Base-by-base conservation (phyloP, 2,797 vertebrate species). In the Notoglanidium macrostoma region DNA sequence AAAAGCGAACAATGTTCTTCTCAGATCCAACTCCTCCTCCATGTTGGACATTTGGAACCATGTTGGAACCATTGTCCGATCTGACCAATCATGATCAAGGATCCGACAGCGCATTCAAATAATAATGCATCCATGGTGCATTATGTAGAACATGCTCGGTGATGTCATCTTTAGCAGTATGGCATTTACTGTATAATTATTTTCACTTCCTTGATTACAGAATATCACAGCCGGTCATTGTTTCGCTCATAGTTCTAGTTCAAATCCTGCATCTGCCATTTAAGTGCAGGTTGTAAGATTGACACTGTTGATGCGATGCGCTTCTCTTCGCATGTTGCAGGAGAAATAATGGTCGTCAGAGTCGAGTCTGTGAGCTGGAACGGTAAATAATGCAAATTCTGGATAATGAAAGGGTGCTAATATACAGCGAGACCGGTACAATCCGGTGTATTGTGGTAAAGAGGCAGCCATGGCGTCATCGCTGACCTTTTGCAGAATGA, bases 401-500 rank as follows among this genome's bases (percentile, higher is more conserved):
- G 49, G n/a, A 54, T 76, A 29, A 73, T 40, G 68, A 40, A 72
- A 49, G 26, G 10, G 19, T 23, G 21, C 35, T 11, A 23, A 72
- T 72, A 44, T 3, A 49, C 44, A n/a, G 72, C 0, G 12, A 74
- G 26, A 26, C 44, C 72, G 8, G 7, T 29, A 9, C 77, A 23
- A 21, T 10, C 23, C 40, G 5, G 40, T 46, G 15, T n/a, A 14
- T 21, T 76, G 46, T 29, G 26, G 26, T 55, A 55, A 55, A 78
- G 51, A 29, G 51, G n/a, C 49, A 54, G 74, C 74, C 49, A 9
- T 77, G 46, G n/a, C 72, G 44, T 78, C 73, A 85, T 54, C 2
- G 21, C 46, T 55, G 74, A 86, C 73, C 74, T 86, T 86, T 67
- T 10, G 7, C 49, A 40, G 74, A 78, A 26, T 78, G 74, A 86